Base-by-base conservation (phyloP, 1,140 invertebrate species). In the Drosophila santomea region DNA sequence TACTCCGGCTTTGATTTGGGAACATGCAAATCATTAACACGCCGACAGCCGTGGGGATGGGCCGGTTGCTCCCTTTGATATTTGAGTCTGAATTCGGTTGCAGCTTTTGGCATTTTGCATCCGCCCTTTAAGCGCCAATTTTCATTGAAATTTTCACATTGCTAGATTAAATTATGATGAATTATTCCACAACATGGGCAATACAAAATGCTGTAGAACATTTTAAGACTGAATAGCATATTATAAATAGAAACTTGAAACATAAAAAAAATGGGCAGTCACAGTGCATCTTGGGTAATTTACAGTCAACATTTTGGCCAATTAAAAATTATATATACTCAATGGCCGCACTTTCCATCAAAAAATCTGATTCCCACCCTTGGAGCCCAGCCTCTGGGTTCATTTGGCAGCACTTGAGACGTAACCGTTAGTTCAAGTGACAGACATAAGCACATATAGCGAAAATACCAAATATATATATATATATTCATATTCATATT, bases 11-110 rank as follows among this genome's bases (percentile, higher is more conserved):
- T 39, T 56, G 58, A 69, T 68, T 69, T 47, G 48, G 66, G 61
- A 39, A 32, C 73, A 76, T 76, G 62, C 74, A 76, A 76, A 59
- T 76, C 55, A 67, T 76, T 74, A 74, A 44, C 71, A 45, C 51
- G 23, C 43, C 32, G 54, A 50, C 47, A 23, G 54, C 11, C 35
- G 36, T 35, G 39, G 55, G 25, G 66, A 45, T 48, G 32, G 55
- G 17, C 1, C 5, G n/a, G n/a, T n/a, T 15, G 32, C 32, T 35
- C 12, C 10, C 41, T 74, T 64, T 75, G 52, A 74, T 50, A 74
- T 74, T 41, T 28, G 57, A 73, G 43, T 54, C 25, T 5, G 25
- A 23, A 14, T 62, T 25, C 6, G 8, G 3, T 1, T 14, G 15
- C 15, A 35, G 6, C 14, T 63, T 35, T 44, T 28, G 28, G 11